phyloP scores from a whole-genome alignment of 2,797 vertebrate genomes.

The Gymnopithys bicolor region DNA sequence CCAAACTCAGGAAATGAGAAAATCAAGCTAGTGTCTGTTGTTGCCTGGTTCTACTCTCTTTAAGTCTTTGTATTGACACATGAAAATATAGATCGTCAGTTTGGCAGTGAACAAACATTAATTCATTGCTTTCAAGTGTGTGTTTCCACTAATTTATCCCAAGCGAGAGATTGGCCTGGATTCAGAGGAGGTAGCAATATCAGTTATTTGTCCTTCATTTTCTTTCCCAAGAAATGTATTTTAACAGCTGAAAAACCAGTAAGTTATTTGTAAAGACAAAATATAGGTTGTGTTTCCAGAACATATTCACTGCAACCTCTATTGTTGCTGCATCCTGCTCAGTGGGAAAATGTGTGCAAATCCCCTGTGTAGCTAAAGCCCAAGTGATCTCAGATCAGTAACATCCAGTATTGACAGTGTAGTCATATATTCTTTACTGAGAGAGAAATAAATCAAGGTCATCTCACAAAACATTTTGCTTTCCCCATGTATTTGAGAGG shows the following conservation, averaged over 20 bases:
- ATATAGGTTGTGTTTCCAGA: not conserved
- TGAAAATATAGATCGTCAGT: not conserved
- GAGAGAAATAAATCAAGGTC: slow-evolving; percentile 10
- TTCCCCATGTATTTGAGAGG: not conserved
- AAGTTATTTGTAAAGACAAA: slow-evolving; percentile 28
- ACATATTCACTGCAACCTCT: not conserved
- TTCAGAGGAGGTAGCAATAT: not conserved
- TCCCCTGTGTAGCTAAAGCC: not conserved
- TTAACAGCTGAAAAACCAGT: not conserved
- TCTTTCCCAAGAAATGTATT: not conserved
- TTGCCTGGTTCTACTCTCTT: not conserved
- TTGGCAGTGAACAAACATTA: slow-evolving; percentile 16
- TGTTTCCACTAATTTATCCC: slow-evolving; percentile 2
- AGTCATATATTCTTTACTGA: not conserved
- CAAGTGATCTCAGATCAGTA: slow-evolving; percentile 1
- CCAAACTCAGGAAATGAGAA: slow-evolving; percentile 27
- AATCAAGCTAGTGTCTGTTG: not conserved
- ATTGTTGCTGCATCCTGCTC: not conserved
- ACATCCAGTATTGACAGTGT: not conserved
- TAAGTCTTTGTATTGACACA: not conserved
- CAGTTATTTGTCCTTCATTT: not conserved
- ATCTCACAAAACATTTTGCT: not conserved
- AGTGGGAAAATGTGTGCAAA: not conserved
- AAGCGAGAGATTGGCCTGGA: not conserved
- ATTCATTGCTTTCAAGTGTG: not conserved